Conservation (phyloP, 2,888 invertebrate genomes). For the Cetonia aurata region DNA sequence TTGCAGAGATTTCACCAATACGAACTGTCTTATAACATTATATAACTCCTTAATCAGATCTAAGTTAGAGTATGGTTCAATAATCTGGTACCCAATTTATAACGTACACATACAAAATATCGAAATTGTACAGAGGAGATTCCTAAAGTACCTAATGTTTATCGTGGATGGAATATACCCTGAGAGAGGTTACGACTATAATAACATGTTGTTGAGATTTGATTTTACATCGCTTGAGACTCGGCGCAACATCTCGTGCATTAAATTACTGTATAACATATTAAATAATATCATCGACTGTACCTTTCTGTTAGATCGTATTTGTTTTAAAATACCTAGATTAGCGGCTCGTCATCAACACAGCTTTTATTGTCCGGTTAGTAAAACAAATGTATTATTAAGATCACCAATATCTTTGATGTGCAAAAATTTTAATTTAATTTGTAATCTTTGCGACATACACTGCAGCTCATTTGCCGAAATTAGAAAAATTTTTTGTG, state of each 20-base stretch:
- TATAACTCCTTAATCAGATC: slow-evolving; percentile 9
- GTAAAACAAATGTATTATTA: neutral
- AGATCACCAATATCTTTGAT: neutral
- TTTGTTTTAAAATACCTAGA: slow-evolving; percentile 1
- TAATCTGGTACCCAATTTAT: neutral
- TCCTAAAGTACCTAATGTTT: slow-evolving; percentile 6
- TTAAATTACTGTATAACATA: slow-evolving; percentile 4
- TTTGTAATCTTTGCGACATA: neutral
- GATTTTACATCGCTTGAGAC: too few relatives aligned
- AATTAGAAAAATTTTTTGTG: neutral
- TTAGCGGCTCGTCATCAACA: neutral
- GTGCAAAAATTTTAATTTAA: slow-evolving; percentile 5
- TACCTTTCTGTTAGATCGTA: neutral
- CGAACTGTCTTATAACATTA: neutral
- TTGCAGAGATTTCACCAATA: neutral
- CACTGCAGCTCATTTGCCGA: neutral
- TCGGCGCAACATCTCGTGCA: neutral
- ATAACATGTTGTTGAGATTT: too few relatives aligned
- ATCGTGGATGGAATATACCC: neutral
- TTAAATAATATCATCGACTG: neutral
- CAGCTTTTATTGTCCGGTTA: too few relatives aligned
- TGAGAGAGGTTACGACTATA: neutral
- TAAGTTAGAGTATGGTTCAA: slow-evolving; percentile 5
- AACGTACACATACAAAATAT: neutral
- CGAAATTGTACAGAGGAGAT: slow-evolving; percentile 2